These are phyloP conservation scores for Platyscapa corneri DNA, from an alignment of 1,140 invertebrate species.

Conservation along the genomic window DNA sequence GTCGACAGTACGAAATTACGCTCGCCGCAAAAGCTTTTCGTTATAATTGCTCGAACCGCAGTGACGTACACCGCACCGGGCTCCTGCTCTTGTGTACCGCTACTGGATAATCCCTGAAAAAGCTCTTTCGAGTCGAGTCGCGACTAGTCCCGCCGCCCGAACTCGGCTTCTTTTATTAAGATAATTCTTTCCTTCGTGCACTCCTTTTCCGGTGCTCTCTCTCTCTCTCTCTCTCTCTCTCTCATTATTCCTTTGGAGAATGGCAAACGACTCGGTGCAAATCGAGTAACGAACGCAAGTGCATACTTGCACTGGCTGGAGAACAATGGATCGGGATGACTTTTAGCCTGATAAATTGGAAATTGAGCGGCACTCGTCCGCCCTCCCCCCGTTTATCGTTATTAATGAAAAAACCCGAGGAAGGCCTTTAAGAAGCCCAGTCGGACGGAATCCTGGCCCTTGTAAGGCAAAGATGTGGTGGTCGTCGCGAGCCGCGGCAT, in stretches of 20 bases:
- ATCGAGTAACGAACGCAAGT: neutral
- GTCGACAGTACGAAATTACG: constrained; percentile 44
- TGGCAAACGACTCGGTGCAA: neutral
- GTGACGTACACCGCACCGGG: neutral
- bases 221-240: no score
- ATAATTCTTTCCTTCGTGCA: constrained; percentile 5
- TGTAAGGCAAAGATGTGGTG: neutral
- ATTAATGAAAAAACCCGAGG: neutral
- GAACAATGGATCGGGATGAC: no score
- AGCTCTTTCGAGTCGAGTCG: constrained; percentile 26
- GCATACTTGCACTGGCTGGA: no score
- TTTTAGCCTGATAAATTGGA: neutral
- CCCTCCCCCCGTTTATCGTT: neutral
- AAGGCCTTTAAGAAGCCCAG: neutral
- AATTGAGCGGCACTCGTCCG: no score
- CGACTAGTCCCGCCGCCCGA: neutral
- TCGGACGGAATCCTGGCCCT: neutral
- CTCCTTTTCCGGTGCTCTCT: neutral
- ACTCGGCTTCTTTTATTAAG: constrained; percentile 9
- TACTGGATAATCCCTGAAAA: constrained; percentile 46
- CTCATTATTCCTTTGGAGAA: constrained; percentile 13
- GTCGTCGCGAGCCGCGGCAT: neutral
- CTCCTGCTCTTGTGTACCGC: neutral
- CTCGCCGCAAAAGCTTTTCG: constrained; percentile 44
- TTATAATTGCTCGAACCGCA: constrained; percentile 46